Conservation (phyloP, 2,888 invertebrate species). For the Herminia tarsipennalis region DNA sequence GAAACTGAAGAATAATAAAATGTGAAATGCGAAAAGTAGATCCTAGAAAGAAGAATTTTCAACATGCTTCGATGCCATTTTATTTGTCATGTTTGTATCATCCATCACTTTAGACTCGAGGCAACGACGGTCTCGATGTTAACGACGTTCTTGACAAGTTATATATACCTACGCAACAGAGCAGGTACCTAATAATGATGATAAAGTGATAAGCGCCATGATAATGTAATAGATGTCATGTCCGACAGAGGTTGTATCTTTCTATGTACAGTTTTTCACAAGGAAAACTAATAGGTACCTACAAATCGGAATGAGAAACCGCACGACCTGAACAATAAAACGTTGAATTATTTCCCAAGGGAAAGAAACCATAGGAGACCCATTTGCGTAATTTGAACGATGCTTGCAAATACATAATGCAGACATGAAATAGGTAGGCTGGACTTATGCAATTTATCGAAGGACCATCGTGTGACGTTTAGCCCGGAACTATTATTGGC, state of each 20-base stretch:
- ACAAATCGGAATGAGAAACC: not conserved
- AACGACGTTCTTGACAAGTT: too few species aligned
- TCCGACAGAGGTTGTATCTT: conserved; percentile 8
- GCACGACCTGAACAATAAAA: conserved; percentile 21
- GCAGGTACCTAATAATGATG: conserved; percentile 26
- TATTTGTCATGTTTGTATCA: conserved; percentile 28
- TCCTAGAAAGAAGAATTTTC: too few species aligned
- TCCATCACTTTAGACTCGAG: conserved; percentile 30
- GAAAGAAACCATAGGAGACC: conserved; percentile 41
- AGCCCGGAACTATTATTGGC: conserved; percentile 24
- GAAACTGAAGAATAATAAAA: too few species aligned
- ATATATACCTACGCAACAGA: conserved; percentile 24
- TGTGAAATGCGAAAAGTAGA: too few species aligned
- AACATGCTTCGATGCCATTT: conserved; percentile 7
- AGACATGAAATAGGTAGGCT: conserved; percentile 43
- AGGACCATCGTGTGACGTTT: conserved; percentile 37
- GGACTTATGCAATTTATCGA: conserved; percentile 57
- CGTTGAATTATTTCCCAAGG: conserved; percentile 40
- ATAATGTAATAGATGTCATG: conserved; percentile 47
- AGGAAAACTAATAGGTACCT: not conserved
- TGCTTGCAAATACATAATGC: conserved; percentile 60
- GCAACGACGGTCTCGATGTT: conserved; percentile 19
- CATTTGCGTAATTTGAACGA: conserved; percentile 59
- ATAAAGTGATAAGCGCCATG: conserved; percentile 39
- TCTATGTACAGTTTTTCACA: conserved; percentile 1